These are phyloP conservation scores for Diabrotica virgifera DNA, from an alignment of 1,140 invertebrate genomes.

Conservation along the genomic window DNA sequence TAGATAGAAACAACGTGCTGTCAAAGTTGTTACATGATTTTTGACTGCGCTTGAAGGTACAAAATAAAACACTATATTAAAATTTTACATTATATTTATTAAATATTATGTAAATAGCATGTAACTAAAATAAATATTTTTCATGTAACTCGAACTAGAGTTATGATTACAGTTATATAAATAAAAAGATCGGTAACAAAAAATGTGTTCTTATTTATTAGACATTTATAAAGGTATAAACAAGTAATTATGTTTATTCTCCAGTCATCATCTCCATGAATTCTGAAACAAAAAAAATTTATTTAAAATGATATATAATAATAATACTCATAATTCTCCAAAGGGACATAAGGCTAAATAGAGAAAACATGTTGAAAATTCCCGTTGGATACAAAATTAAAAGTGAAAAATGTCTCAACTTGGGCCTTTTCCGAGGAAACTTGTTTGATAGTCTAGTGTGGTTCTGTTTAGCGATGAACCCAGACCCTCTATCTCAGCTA, in stretches of 20 bases:
- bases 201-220: conserved; percentile 13
- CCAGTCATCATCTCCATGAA: conserved; percentile 97
- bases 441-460: no score
- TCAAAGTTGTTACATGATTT: background rate
- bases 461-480: no score
- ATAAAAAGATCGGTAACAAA: conserved; percentile 18
- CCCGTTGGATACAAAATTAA: no score
- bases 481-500: no score
- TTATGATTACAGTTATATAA: conserved; percentile 11
- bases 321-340: no score
- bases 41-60: conserved; percentile 18
- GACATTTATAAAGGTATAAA: conserved; percentile 15
- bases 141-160: conserved; percentile 13
- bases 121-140: conserved; percentile 30
- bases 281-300: conserved; percentile 64
- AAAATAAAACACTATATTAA: conserved; percentile 16
- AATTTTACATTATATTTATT: conserved; percentile 23
- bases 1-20: no score
- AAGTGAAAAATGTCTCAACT: no score
- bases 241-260: conserved; percentile 52
- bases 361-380: no score
- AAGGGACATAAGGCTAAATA: no score
- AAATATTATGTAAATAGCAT: conserved; percentile 27
- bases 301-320: no score
- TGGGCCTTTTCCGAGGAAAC: no score